Evolutionary conservation across 2,888 invertebrate genomes (phyloP).

Genomic region (Caenorhabditis zanzibari): DNA sequence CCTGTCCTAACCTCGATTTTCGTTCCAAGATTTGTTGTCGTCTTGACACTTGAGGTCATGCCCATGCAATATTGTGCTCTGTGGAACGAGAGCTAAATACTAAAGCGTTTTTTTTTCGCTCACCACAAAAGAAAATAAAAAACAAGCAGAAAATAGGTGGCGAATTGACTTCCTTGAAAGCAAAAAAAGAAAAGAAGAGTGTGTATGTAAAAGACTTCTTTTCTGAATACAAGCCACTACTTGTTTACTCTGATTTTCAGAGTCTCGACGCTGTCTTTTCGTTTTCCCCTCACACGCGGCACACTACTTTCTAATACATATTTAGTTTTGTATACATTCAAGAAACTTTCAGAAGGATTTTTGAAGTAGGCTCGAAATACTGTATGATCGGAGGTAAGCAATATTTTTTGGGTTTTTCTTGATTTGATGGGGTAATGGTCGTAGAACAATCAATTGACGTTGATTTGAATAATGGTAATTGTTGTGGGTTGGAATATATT

Average conservation of each 20-base stretch:
- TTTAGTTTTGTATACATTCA: slow-evolving; percentile 2
- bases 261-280: slow-evolving; percentile 14
- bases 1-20: not conserved
- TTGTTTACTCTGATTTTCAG: slow-evolving; percentile 62
- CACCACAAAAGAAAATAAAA: slow-evolving; percentile 25
- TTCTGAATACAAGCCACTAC: slow-evolving; percentile 36
- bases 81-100: slow-evolving; percentile 14
- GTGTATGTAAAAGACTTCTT: slow-evolving; percentile 28
- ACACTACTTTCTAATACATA: slow-evolving; percentile 1
- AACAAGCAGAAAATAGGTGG: slow-evolving; percentile 59
- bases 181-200: slow-evolving; percentile 21
- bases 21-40: not conserved
- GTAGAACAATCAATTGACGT: too few relatives aligned
- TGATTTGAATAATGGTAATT: too few relatives aligned
- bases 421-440: too few relatives aligned
- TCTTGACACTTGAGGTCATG: slow-evolving; percentile 43
- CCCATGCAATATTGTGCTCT: slow-evolving; percentile 30
- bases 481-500: too few relatives aligned
- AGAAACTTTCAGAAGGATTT: not conserved
- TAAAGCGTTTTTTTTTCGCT: slow-evolving; percentile 40
- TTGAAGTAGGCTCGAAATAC: too few relatives aligned
- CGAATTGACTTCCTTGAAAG: slow-evolving; percentile 52
- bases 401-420: too few relatives aligned
- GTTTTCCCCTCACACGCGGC: not conserved
- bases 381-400: too few relatives aligned